Evolutionary conservation across 1,140 invertebrate genomes (phyloP).

Genomic region (Drosophila funebris): DNA sequence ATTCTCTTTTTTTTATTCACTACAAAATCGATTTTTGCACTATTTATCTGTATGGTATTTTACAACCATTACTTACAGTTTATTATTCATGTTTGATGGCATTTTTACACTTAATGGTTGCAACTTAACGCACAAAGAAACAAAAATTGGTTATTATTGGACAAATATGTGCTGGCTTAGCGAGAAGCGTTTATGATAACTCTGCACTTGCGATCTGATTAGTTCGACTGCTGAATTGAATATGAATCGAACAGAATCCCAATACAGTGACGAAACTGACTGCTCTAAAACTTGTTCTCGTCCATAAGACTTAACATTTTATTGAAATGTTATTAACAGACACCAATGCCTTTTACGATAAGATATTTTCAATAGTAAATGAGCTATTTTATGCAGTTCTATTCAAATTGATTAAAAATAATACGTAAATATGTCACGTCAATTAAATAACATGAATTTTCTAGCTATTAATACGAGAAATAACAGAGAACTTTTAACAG

Average conservation of each 20-base stretch:
- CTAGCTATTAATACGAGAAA: too few relatives aligned
- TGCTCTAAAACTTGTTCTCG: too few relatives aligned
- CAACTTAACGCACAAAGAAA: constrained; percentile 76
- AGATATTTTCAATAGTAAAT: too few relatives aligned
- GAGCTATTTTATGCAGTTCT: too few relatives aligned
- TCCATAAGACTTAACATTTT: too few relatives aligned
- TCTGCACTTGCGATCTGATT: constrained; percentile 48
- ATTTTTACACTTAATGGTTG: constrained; percentile 82
- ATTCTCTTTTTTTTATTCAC: constrained; percentile 58
- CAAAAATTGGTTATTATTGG: constrained; percentile 45
- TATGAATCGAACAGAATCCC: constrained; percentile 13
- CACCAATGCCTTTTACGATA: too few relatives aligned
- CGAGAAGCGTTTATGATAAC: constrained; percentile 25
- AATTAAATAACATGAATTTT: too few relatives aligned
- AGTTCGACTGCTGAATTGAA: constrained; percentile 40
- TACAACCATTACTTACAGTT: constrained; percentile 81
- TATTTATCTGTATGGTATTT: constrained; percentile 52
- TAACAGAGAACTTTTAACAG: too few relatives aligned
- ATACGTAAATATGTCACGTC: too few relatives aligned
- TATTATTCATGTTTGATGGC: constrained; percentile 84
- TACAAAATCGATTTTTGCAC: constrained; percentile 80
- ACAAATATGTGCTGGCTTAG: constrained; percentile 32
- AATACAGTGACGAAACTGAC: background rate
- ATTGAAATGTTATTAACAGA: too few relatives aligned
- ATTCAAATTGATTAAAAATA: too few relatives aligned